Evolutionary conservation across 2,113 vertebrate species (phyloP).

Genomic region (Pardalotus punctatus): DNA sequence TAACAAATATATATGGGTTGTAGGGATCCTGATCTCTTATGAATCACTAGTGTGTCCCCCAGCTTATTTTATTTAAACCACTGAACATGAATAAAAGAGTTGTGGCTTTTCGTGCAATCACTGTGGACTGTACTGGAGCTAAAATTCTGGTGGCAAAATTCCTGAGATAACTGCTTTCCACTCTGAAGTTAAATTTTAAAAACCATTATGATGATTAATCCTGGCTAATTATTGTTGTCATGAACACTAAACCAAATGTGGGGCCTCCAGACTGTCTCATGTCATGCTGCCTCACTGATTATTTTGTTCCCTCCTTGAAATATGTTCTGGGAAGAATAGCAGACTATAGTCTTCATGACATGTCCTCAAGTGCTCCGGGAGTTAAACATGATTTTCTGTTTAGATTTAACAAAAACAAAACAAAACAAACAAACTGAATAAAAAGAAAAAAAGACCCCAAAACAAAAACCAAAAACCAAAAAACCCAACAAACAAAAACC

Average conservation of each 20-base stretch:
- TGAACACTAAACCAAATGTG: background rate
- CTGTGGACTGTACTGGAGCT: background rate
- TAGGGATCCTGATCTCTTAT: background rate
- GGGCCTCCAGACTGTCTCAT: constrained; percentile 10
- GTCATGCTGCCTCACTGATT: constrained; percentile 29
- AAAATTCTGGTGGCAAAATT: constrained; percentile 29
- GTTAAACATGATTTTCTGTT: constrained; percentile 21
- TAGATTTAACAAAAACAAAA: background rate
- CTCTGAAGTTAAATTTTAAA: constrained; percentile 57
- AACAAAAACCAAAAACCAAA: background rate
- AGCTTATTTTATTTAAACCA: background rate
- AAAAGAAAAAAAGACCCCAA: background rate
- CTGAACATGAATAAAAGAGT: background rate
- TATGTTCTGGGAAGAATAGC: background rate
- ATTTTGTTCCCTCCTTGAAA: constrained; percentile 21
- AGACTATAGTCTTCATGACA: background rate
- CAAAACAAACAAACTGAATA: background rate
- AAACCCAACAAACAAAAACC: background rate
- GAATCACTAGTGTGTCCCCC: background rate
- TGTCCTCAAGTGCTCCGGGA: background rate
- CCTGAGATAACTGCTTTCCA: constrained; percentile 21
- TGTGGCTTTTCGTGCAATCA: background rate
- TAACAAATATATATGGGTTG: background rate
- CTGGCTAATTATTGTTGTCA: constrained; percentile 50
- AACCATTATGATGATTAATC: constrained; percentile 52